phyloP scores from a whole-genome alignment of 2,113 vertebrate species.

The Conger conger region DNA sequence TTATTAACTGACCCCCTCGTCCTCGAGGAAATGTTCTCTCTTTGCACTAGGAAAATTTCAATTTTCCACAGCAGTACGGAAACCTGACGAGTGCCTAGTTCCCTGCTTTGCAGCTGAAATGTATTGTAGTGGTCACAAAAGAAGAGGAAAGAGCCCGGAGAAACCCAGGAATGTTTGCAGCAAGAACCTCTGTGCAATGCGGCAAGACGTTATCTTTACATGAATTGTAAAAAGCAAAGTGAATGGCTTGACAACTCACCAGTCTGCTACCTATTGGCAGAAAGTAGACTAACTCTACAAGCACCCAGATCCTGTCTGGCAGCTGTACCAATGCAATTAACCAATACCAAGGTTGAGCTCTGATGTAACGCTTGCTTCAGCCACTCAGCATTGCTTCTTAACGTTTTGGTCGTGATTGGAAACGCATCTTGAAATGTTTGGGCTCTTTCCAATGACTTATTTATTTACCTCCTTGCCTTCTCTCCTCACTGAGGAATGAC shows the following conservation, averaged over 20 bases:
- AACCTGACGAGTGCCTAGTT: background rate
- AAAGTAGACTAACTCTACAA: too few species aligned
- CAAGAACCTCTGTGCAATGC: background rate
- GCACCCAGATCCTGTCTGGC: too few species aligned
- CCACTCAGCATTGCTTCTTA: too few species aligned
- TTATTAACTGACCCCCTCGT: too few species aligned
- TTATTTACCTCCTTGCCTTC: too few species aligned
- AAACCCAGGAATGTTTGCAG: background rate
- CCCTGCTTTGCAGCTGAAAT: background rate
- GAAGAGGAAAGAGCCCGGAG: background rate
- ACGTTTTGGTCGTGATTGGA: too few species aligned
- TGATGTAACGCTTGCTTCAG: background rate
- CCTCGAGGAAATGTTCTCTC: too few species aligned
- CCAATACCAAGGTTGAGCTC: background rate
- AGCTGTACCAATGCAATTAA: too few species aligned
- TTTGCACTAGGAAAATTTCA: background rate
- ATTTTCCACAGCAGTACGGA: background rate
- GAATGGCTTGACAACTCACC: background rate
- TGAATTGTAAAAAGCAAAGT: background rate
- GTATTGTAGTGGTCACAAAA: background rate
- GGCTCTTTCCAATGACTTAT: too few species aligned
- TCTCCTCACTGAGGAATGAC: too few species aligned
- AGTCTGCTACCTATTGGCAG: background rate
- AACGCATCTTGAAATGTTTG: too few species aligned
- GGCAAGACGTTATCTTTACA: background rate